Base-by-base conservation (phyloP, 2,888 invertebrate genomes). In the Athalia cordata region DNA sequence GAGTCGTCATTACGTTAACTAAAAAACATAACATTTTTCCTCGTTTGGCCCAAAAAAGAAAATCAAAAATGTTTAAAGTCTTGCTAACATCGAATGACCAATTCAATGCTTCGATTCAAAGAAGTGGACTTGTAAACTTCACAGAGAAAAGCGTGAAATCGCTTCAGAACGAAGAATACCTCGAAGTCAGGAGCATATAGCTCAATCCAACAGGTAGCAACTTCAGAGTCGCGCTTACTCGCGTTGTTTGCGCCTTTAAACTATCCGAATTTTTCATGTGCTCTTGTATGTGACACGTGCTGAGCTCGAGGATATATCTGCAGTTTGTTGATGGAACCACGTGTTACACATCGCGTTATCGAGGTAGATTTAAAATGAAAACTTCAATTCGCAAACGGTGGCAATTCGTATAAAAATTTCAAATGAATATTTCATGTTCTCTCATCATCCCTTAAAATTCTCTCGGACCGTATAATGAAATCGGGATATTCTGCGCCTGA, bases 191-290 rank as follows among this genome's bases (percentile, higher is more conserved):
- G 43, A 68, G 29, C 55, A 52, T 9, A 7, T 11, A 43, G 43
- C 52, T 2, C n/a, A 68, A 66, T 66, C 66, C 68, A 68, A 68
- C 68, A 68, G 68, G 68, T 68, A 68, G 68, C 68, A 68, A 43
- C 55, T 52, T 55, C 49, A 52, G 9, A 50, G 68, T 52, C 68
- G 29, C 29, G 29, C 29, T 29, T 29, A 29, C 68, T 29, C 68
- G 50, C 55, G 68, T 68, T 68, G 68, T 68, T 15, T 52, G 43
- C 68, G 55, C 55, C 55, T 68, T 68, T n/a, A 52, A 29, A 68
- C 52, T 55, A 68, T 68, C 68, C 43, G 68, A 52, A 68, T 68
- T 15, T 67, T 55, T 15, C 64, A 43, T 13, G 15, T 66, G 49
- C 7, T 49, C 13, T 29, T 29, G 2, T 29, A 15, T 47, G 13